Evolutionary conservation across 2,113 vertebrate species (phyloP).

Genomic region (Pseudopodoces humilis): DNA sequence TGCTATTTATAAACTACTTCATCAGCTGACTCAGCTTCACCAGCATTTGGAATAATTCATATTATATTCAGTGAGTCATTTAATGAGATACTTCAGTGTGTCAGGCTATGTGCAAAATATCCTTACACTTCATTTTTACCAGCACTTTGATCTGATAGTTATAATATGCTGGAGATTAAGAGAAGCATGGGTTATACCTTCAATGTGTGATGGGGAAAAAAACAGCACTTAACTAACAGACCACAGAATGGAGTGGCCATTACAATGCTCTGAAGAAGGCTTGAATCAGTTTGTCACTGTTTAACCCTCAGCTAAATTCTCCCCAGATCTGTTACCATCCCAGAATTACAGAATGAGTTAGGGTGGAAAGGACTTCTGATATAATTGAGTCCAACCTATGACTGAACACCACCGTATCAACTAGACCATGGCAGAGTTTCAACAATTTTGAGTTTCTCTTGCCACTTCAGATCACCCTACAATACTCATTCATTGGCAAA

Average conservation of each 20-base stretch:
- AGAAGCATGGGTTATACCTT: background rate
- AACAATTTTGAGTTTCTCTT: background rate
- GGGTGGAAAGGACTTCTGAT: background rate
- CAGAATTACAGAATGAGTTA: background rate
- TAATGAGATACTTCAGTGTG: background rate
- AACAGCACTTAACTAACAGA: background rate
- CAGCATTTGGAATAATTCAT: constrained; percentile 1
- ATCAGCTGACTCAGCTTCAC: constrained; percentile 33
- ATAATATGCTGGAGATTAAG: background rate
- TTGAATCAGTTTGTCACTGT: background rate
- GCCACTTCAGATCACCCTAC: background rate
- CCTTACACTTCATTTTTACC: constrained; percentile 10
- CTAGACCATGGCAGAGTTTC: background rate
- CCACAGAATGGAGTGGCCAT: background rate
- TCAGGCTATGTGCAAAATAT: constrained; percentile 22
- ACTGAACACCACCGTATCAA: background rate
- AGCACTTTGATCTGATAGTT: background rate
- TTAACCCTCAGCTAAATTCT: background rate
- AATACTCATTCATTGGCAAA: background rate
- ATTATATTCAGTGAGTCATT: constrained; percentile 20
- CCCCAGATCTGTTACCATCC: background rate
- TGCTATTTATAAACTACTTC: constrained; percentile 30
- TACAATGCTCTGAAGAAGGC: background rate
- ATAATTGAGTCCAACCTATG: background rate
- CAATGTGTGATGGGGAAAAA: background rate